Conservation (phyloP, 2,888 invertebrate species). For the Drosophila anomalata region DNA sequence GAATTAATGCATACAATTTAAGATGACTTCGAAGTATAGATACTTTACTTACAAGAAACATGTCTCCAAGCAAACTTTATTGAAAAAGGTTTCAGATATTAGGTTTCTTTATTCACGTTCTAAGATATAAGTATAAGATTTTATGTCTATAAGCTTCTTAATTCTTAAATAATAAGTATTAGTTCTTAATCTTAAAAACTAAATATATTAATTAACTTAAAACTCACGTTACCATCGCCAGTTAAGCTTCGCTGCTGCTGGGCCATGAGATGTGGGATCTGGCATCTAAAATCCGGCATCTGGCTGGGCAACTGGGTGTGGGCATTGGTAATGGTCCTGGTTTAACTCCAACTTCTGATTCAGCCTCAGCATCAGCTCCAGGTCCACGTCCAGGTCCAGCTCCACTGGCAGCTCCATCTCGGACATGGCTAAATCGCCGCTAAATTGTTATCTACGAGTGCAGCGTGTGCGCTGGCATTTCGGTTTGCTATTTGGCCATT, state of each 20-base stretch:
- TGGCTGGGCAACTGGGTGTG: conserved; percentile 23
- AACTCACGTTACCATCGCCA: conserved; percentile 27
- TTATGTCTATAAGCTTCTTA: background rate
- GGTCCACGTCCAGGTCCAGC: conserved; percentile 16
- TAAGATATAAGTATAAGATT: too few species aligned
- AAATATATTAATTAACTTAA: background rate
- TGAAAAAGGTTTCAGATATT: too few species aligned
- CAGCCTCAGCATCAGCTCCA: conserved; percentile 8
- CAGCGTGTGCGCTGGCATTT: conserved; percentile 76
- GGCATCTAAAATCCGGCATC: conserved; percentile 41
- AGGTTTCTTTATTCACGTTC: too few species aligned
- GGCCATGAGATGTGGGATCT: conserved; percentile 43
- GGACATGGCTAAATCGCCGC: conserved; percentile 78
- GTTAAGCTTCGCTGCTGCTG: conserved; percentile 46
- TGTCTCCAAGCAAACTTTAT: too few species aligned
- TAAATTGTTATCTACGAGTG: conserved; percentile 80
- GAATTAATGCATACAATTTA: too few species aligned
- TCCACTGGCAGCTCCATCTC: conserved; percentile 40
- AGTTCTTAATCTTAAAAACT: background rate
- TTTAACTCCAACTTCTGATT: conserved; percentile 5
- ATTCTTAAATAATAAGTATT: background rate
- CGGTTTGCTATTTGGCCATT: conserved; percentile 41
- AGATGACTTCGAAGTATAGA: too few species aligned
- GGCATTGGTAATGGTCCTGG: conserved; percentile 34
- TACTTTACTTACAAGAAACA: too few species aligned